These are phyloP conservation scores for Phycodurus eques DNA, from an alignment of 2,113 vertebrate genomes.

Conservation along the genomic window DNA sequence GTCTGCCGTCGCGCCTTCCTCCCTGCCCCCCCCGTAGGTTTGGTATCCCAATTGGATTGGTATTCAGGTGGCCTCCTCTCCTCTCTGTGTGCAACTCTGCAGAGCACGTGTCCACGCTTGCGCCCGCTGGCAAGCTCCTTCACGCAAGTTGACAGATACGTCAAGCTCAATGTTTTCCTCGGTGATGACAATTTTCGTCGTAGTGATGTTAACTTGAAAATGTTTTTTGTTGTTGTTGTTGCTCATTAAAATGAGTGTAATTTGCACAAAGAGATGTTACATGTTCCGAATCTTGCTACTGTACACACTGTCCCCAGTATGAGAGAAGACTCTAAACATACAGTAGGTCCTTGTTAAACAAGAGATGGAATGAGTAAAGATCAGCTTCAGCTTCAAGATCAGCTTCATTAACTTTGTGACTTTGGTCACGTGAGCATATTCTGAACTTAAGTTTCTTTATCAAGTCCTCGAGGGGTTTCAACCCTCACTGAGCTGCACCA, in stretches of 20 bases:
- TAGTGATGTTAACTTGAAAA: too few relatives aligned
- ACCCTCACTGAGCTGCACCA: constrained; percentile 36
- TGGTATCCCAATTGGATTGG: constrained; percentile 49
- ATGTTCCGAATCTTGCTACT: too few relatives aligned
- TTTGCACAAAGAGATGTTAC: too few relatives aligned
- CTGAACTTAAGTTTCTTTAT: constrained; percentile 20
- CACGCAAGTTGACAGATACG: constrained; percentile 26
- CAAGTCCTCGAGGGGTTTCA: constrained; percentile 34
- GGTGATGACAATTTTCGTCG: too few relatives aligned
- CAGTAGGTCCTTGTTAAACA: too few relatives aligned
- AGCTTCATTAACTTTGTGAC: constrained; percentile 35
- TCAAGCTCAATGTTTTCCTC: neutral
- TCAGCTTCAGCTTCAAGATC: constrained; percentile 4
- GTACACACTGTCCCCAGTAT: too few relatives aligned
- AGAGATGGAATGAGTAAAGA: neutral
- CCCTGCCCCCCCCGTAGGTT: constrained; percentile 28
- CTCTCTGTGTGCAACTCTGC: constrained; percentile 54
- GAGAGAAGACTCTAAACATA: too few relatives aligned
- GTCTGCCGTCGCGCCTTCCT: constrained; percentile 28
- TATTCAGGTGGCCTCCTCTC: constrained; percentile 60
- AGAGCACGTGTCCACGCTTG: constrained; percentile 66
- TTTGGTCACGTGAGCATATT: constrained; percentile 26
- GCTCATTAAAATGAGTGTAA: neutral
- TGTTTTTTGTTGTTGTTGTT: too few relatives aligned
- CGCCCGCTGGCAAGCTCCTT: constrained; percentile 58